These are phyloP conservation scores for Pipra filicauda DNA, from an alignment of 2,113 vertebrate species.

Conservation along the genomic window DNA sequence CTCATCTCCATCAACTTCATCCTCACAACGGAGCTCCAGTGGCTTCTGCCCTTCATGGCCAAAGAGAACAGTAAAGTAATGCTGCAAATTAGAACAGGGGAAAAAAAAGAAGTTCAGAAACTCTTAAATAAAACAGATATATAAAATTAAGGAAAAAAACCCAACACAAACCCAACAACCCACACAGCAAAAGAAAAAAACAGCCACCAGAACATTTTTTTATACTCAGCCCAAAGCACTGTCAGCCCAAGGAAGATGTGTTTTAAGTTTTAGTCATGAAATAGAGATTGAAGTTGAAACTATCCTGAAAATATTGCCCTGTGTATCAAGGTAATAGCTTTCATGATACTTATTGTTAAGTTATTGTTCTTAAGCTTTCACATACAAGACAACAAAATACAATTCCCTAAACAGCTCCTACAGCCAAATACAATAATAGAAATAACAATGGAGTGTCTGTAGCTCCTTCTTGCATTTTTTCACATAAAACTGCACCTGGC, in stretches of 20 bases:
- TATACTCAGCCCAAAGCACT: background rate
- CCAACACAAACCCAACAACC: background rate
- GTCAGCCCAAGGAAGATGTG: background rate
- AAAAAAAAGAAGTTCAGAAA: background rate
- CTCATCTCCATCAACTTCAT: conserved; percentile 91
- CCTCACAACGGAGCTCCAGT: conserved; percentile 93
- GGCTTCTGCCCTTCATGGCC: conserved; percentile 97
- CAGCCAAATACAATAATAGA: background rate
- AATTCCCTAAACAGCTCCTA: background rate
- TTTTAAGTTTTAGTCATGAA: background rate
- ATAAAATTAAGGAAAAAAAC: background rate
- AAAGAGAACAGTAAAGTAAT: conserved; percentile 94
- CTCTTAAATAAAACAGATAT: background rate
- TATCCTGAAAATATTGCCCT: background rate
- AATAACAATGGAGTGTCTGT: background rate
- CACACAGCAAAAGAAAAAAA: background rate
- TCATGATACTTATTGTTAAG: background rate
- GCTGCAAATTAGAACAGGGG: conserved; percentile 71
- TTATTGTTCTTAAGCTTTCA: background rate
- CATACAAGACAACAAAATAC: background rate
- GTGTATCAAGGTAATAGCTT: background rate
- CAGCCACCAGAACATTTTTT: background rate
- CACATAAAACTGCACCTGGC: no score
- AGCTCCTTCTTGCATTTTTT: background rate
- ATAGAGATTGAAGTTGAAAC: background rate